Conservation (phyloP, 2,888 invertebrate species). For the Silvanus unidentatus region DNA sequence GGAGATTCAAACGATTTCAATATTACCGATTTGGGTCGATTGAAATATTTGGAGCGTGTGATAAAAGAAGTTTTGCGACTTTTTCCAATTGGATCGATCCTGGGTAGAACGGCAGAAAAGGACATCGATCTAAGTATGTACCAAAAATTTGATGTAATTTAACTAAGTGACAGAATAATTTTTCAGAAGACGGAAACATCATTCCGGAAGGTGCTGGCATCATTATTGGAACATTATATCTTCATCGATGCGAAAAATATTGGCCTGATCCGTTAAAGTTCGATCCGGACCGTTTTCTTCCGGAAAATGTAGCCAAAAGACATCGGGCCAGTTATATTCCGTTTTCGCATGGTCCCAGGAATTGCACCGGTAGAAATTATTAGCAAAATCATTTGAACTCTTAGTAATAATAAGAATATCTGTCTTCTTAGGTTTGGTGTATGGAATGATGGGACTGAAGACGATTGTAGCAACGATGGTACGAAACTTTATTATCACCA, state of each 20-base stretch:
- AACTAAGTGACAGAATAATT: not conserved
- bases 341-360: slow-evolving; percentile 48
- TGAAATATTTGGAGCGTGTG: slow-evolving; percentile 26
- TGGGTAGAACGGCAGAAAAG: slow-evolving; percentile 14
- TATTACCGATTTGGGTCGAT: slow-evolving; percentile 17
- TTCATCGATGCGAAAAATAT: slow-evolving; percentile 48
- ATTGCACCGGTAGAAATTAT: slow-evolving; percentile 47
- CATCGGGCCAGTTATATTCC: slow-evolving; percentile 50
- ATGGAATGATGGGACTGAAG: not conserved
- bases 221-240: slow-evolving; percentile 44
- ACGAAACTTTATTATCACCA: not conserved
- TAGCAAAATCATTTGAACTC: too few relatives aligned
- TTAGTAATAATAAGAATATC: too few relatives aligned
- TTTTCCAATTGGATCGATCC: slow-evolving; percentile 23
- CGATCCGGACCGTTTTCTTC: slow-evolving; percentile 54
- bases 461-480: not conserved
- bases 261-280: slow-evolving; percentile 55
- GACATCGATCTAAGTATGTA: slow-evolving; percentile 17
- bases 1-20: slow-evolving; percentile 15
- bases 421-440: too few relatives aligned
- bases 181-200: slow-evolving; percentile 21
- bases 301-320: slow-evolving; percentile 45
- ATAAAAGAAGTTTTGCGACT: slow-evolving; percentile 27
- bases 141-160: not conserved
- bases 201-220: slow-evolving; percentile 35